Evolutionary conservation across 2,888 invertebrate genomes (phyloP).

Genomic region (Cheilosia vulpina): DNA sequence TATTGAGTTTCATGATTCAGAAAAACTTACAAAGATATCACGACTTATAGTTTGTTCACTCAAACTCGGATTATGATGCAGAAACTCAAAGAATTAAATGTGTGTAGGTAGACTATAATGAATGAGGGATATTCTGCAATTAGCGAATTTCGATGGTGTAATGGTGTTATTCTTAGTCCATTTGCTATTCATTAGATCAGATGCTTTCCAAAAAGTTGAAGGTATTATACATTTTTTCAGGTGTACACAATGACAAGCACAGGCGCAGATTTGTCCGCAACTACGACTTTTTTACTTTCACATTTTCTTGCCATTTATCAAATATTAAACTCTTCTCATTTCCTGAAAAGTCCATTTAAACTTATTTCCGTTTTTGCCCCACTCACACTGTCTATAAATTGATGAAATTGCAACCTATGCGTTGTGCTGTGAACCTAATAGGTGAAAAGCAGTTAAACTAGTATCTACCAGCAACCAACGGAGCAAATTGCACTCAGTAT

Average conservation of each 20-base stretch:
- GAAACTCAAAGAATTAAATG: background rate
- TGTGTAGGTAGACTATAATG: too few relatives aligned
- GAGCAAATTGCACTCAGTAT: background rate
- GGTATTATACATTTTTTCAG: too few relatives aligned
- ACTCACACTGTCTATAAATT: conserved; percentile 10
- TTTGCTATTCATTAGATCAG: too few relatives aligned
- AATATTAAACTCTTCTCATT: conserved; percentile 23
- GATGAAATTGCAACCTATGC: conserved; percentile 11
- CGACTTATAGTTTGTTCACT: background rate
- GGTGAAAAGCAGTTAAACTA: conserved; percentile 47
- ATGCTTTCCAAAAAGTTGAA: too few relatives aligned
- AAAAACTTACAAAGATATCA: background rate
- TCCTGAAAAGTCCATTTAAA: conserved; percentile 46
- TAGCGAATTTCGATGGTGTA: too few relatives aligned
- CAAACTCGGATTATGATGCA: background rate
- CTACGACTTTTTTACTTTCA: conserved; percentile 36
- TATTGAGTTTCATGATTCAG: too few relatives aligned
- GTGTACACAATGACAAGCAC: too few relatives aligned
- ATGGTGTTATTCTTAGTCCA: too few relatives aligned
- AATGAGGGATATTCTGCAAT: too few relatives aligned
- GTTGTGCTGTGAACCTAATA: background rate
- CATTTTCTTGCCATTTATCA: conserved; percentile 28
- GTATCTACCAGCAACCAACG: conserved; percentile 16
- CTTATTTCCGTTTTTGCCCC: conserved; percentile 36
- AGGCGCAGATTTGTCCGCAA: background rate